These are phyloP conservation scores for Falco concolor DNA, from an alignment of 2,797 vertebrate genomes.

Conservation along the genomic window DNA sequence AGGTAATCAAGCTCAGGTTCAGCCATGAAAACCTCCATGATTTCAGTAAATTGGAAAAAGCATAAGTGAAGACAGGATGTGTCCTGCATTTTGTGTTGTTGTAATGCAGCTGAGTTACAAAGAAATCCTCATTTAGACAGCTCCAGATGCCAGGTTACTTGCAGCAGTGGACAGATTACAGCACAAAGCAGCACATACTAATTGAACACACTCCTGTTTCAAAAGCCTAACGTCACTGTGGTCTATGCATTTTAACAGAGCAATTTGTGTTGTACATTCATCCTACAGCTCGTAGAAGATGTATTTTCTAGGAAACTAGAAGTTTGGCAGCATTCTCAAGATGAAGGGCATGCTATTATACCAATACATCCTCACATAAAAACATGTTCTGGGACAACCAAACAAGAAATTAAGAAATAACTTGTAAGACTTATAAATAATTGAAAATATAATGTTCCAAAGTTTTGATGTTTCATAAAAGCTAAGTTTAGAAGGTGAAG, in stretches of 20 bases:
- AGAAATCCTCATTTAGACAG: not conserved
- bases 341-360: not conserved
- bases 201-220: not conserved
- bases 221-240: not conserved
- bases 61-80: not conserved
- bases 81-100: not conserved
- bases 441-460: conserved; percentile 53
- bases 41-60: not conserved
- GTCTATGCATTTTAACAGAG: not conserved
- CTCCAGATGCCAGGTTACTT: not conserved
- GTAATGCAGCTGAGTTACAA: not conserved
- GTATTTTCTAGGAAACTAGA: not conserved
- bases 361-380: not conserved
- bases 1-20: not conserved
- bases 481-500: conserved; percentile 49
- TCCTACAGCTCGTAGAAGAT: accelerated
- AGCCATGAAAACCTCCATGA: not conserved
- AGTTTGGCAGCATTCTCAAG: not conserved
- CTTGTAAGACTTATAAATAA: conserved; percentile 61
- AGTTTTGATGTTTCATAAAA: conserved; percentile 54
- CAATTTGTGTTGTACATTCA: not conserved
- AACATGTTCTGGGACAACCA: not conserved
- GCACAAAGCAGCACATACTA: not conserved
- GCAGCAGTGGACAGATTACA: not conserved
- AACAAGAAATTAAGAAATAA: conserved; percentile 28